Evolutionary conservation across 2,888 invertebrate genomes (phyloP).

Genomic region (Meganola albula): DNA sequence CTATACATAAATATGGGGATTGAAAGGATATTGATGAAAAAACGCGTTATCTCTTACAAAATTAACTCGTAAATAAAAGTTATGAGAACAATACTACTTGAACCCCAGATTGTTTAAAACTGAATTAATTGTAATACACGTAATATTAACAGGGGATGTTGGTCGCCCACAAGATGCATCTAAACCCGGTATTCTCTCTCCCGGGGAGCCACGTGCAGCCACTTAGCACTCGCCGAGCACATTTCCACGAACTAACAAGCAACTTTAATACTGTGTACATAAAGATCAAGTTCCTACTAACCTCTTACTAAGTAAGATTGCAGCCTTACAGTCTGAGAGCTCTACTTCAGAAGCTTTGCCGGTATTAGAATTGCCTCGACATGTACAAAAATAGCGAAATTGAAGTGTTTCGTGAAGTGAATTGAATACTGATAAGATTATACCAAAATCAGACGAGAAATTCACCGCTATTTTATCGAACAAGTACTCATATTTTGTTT

Average conservation of each 20-base stretch:
- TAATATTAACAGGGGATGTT: conserved; percentile 57
- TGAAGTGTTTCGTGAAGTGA: conserved; percentile 59
- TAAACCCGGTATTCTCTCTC: conserved; percentile 57
- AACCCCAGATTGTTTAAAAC: conserved; percentile 45
- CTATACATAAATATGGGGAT: no score
- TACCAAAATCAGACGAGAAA: conserved; percentile 36
- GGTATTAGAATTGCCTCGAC: conserved; percentile 67
- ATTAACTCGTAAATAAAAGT: conserved; percentile 19
- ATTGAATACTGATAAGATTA: conserved; percentile 46
- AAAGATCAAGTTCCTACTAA: conserved; percentile 53
- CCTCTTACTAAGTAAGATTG: conserved; percentile 45
- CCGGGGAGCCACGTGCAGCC: conserved; percentile 66
- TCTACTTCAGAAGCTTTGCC: conserved; percentile 62
- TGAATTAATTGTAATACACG: conserved; percentile 63
- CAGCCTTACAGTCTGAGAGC: conserved; percentile 59
- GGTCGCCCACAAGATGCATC: conserved; percentile 67
- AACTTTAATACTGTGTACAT: conserved; percentile 34
- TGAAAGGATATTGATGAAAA: no score
- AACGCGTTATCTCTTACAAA: no score
- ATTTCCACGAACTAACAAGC: conserved; percentile 43
- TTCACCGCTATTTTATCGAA: conserved; percentile 16
- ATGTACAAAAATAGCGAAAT: conserved; percentile 67
- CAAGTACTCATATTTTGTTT: conserved; percentile 15
- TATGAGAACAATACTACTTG: conserved; percentile 16
- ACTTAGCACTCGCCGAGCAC: conserved; percentile 64